Conservation (phyloP, 64 coral and sea anemone genomes). For the Porites lutea region DNA sequence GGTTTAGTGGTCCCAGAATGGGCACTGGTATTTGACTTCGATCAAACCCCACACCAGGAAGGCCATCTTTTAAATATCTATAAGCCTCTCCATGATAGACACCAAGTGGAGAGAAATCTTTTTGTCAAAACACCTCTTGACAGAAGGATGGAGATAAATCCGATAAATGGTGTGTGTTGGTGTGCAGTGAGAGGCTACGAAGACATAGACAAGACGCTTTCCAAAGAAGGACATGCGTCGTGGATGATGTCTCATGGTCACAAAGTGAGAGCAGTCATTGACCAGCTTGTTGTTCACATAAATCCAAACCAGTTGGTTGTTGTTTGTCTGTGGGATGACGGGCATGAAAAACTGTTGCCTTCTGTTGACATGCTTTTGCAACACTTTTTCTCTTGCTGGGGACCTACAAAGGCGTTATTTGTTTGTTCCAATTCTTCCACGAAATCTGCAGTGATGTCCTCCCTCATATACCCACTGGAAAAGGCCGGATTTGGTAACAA, state of each 20-base stretch:
- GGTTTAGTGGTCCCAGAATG: conserved; percentile 81
- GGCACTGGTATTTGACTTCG: conserved; percentile 82
- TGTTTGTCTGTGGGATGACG: conserved; percentile 77
- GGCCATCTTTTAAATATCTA: conserved; percentile 60
- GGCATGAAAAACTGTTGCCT: conserved; percentile 48
- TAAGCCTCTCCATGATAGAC: conserved; percentile 67
- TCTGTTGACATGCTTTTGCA: conserved; percentile 61
- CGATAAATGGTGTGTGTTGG: conserved; percentile 80
- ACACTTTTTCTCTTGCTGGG: conserved; percentile 57
- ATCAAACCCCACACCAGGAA: conserved; percentile 61
- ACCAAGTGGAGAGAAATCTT: conserved; percentile 74
- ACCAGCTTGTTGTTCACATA: conserved; percentile 62
- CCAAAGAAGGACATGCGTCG: conserved; percentile 50
- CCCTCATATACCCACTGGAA: conserved; percentile 40
- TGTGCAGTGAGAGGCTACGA: conserved; percentile 75
- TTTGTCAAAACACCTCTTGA: conserved; percentile 75
- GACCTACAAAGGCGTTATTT: conserved; percentile 70
- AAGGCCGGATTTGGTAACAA: conserved; percentile 47
- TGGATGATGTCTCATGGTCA: conserved; percentile 74
- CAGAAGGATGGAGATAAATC: conserved; percentile 72
- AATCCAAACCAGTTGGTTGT: conserved; percentile 71
- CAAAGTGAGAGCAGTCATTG: conserved; percentile 30
- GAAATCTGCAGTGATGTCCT: not conserved
- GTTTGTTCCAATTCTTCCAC: conserved; percentile 49
- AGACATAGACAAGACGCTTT: conserved; percentile 64